Evolutionary conservation across 2,113 vertebrate species (phyloP), one percentile per base, ranked within the genome.

Genomic region (Gorsachius goisagi): DNA sequence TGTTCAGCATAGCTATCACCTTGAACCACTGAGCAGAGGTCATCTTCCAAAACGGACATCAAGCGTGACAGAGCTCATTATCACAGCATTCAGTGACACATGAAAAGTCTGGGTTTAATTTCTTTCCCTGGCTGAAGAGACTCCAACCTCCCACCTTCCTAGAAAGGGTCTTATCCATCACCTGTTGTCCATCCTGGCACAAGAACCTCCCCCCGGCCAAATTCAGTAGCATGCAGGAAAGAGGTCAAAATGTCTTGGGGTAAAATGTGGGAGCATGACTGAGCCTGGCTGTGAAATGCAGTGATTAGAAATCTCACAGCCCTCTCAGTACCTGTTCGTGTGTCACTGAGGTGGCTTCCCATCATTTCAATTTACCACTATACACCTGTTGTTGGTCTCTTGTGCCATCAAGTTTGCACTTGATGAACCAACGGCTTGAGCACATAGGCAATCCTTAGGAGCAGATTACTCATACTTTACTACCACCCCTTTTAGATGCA

Each of bases 221-320:
- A 75, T 33, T 41, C 2, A 0, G 8, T 18, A 59, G 23, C 0
- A 0, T 39, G n/a, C 37, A 82, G 44, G 56, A 79, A 72, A 90
- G 28, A 41, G 8, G 2, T 9, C 5, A 0, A 47, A 78, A 85
- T 73, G 5, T 33, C 35, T 76, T 64, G 24, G 35, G 39, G 45
- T 19, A 44, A 60, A 64, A 28, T 27, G 6, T 63, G 22, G 28
- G 39, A 90, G 24, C 6, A 1, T 5, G 1, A 55, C n/a, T 55
- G 85, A 81, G 44, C 39, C 44, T 81, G 56, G 3, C 44, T 79
- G 47, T 52, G 44, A 85, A 92, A 10, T 35, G 28, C 52, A 60
- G 62, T 30, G 23, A 64, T 68, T 63, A 82, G 44, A 66, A 60
- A 79, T 60, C 30, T 88, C 75, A 39, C 33, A 64, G 14, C 28